Base-by-base conservation (phyloP, 1,140 invertebrate species). In the Camponotus floridanus region DNA sequence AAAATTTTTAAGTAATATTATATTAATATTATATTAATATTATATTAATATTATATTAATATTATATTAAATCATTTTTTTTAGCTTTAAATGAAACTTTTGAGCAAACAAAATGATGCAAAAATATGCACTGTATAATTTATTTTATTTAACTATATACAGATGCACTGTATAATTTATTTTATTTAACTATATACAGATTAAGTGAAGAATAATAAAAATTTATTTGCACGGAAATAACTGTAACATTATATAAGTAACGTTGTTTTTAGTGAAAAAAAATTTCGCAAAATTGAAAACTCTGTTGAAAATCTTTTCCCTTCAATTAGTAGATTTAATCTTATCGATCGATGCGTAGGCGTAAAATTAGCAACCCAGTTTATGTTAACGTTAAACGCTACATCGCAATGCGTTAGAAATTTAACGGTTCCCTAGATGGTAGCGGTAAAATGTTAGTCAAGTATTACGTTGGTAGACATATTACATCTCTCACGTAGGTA, bases 381-480 rank as follows among this genome's bases (percentile, higher is more conserved):
- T 33, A 26, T 26, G 26, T 26, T 26, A 62, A 21, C 39, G 4
- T 45, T 74, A 65, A 48, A 78, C 31, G 4, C 15, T 36, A 4
- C 8, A 39, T 13, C 36, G 13, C 1, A 3, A 70, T 31, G 33
- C 45, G 51, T 55, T 26, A 42, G 21, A 80, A 55, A 42, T 57
- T 80, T 70, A 70, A 42, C 7, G 48, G 15, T 36, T 79, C 7
- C 21, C 18, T 79, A 39, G 21, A 68, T 26, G n/a, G 31, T 79
- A 55, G 45, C 15, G 42, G 45, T 48, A 68, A 68, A 26, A 45
- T 26, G 39, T 18, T 42, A 33, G 1, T 26, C 45, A 48, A 68
- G 67, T 68, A 48, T 45, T 39, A 45, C 31, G 67, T 36, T 80
- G 39, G 26, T 45, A 18, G 8, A 81, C 55, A 59, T 73, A 33